Base-by-base conservation (phyloP, 2,888 invertebrate genomes). In the Charanyca ferruginea region DNA sequence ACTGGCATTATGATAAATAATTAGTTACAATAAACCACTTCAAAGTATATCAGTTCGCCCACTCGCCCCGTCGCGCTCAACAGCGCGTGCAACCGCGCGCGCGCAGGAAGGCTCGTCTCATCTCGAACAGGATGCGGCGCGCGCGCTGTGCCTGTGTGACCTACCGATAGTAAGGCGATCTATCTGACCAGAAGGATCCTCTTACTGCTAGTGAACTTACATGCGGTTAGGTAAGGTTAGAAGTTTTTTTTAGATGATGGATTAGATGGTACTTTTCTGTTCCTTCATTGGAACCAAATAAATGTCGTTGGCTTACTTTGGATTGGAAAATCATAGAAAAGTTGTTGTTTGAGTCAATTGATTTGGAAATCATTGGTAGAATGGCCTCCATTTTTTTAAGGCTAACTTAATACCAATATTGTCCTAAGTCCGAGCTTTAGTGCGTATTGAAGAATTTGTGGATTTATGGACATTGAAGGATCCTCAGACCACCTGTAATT, bases 121-220 rank as follows among this genome's bases (percentile, higher is more conserved):
- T 94, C 95, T 95, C 94, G 90, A 90, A 86, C 94, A 94, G 95
- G 94, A 95, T 94, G 95, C 94, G 94, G 94, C 91, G 86, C 90
- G 86, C 85, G 83, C 75, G 81, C 78, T 28, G 35, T 57, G 53
- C 75, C 75, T 74, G 82, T 79, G 81, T 81, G 74, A 74, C 83
- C 79, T 82, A 83, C 83, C 81, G 81, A 82, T 82, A 58, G 79
- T 79, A 83, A 74, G 72, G 69, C 68, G 86, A 83, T 83, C 81
- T 79, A 77, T 73, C 71, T 79, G 81, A 79, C 87, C 79, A 65
- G 44, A 11, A 67, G 85, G 91, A 92, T 92, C 91, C 88, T 83
- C 89, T 91, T 89, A 87, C 90, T 84, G 89, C 85, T 85, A 85
- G 73, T 82, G 84, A 87, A 86, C 85, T 85, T 83, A 60, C 23